These are phyloP conservation scores for Pygocentrus nattereri DNA, from an alignment of 2,797 vertebrate species.

Conservation along the genomic window DNA sequence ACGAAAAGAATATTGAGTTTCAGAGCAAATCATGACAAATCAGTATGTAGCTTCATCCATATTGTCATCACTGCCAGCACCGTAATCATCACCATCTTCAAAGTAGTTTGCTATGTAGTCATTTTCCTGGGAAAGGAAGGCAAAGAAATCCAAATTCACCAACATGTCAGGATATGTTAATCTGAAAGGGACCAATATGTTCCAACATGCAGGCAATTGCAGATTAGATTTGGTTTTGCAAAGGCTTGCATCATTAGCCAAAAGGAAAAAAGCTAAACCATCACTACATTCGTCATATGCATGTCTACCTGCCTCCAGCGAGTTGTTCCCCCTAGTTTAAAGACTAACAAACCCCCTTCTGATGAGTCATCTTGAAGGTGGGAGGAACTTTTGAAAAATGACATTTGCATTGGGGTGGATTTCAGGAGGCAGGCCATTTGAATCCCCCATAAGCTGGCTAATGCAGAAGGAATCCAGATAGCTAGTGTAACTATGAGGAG, in stretches of 20 bases:
- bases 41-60: constrained; percentile 93
- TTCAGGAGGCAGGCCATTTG: too few relatives aligned
- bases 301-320: too few relatives aligned
- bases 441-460: too few relatives aligned
- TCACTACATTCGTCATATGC: too few relatives aligned
- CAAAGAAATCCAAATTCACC: background rate
- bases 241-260: background rate
- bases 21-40: constrained; percentile 32
- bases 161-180: background rate
- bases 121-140: constrained; percentile 79
- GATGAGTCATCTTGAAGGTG: too few relatives aligned
- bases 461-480: too few relatives aligned
- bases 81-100: constrained; percentile 90
- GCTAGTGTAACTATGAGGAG: too few relatives aligned
- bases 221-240: background rate
- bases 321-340: too few relatives aligned
- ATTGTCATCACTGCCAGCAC: constrained; percentile 84
- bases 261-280: too few relatives aligned
- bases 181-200: background rate
- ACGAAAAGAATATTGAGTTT: background rate
- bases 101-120: constrained; percentile 92
- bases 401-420: too few relatives aligned
- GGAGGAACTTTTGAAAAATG: too few relatives aligned
- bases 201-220: background rate
- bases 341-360: too few relatives aligned